Conservation (phyloP, 30 jellyfish, hydroid and myxozoan species). For the Aurelia aurita region DNA sequence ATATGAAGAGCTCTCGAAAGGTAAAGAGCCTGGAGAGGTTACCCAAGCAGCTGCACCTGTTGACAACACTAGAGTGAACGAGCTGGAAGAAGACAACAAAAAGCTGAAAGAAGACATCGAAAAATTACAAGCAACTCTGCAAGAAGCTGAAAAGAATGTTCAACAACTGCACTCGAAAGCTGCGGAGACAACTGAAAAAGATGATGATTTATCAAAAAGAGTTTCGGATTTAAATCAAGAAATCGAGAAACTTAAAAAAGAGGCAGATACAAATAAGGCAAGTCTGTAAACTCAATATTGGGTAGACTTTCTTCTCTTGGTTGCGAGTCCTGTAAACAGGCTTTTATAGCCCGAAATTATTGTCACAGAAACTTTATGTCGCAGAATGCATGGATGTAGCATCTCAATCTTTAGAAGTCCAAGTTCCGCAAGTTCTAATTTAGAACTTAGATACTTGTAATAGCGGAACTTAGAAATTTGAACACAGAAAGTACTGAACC, state of each 20-base stretch:
- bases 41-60: conserved; percentile 22
- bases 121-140: conserved; percentile 29
- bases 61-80: conserved; percentile 8
- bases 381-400: too few relatives aligned
- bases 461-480: too few relatives aligned
- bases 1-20: conserved; percentile 73
- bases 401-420: too few relatives aligned
- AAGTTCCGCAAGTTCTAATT: too few relatives aligned
- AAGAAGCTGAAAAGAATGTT: conserved; percentile 20
- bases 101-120: conserved; percentile 39
- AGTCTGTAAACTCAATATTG: background rate
- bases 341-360: too few relatives aligned
- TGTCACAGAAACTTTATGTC: too few relatives aligned
- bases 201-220: conserved; percentile 12
- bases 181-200: conserved; percentile 22
- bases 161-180: conserved; percentile 13
- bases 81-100: conserved; percentile 64
- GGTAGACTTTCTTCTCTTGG: too few relatives aligned
- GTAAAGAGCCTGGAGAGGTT: conserved; percentile 26
- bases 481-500: too few relatives aligned
- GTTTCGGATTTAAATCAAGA: conserved; percentile 39
- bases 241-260: conserved; percentile 59
- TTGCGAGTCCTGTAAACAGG: too few relatives aligned
- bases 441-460: too few relatives aligned
- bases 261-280: conserved; percentile 29